Base-by-base conservation (phyloP, 2,888 invertebrate genomes). In the Cyclophora albipunctata region DNA sequence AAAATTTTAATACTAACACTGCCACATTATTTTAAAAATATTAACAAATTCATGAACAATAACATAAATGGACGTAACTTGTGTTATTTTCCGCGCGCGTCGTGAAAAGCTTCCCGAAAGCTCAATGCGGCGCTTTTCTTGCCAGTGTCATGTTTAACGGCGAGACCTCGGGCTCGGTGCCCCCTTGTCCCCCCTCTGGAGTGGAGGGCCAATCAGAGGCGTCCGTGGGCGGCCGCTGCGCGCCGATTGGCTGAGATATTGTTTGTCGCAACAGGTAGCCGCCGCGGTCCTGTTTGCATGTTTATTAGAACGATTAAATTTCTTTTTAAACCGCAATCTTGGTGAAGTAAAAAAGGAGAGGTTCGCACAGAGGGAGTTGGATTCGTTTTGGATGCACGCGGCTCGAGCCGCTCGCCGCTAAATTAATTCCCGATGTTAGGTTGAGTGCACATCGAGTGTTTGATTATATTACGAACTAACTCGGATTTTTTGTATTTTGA, bases 91-190 rank as follows among this genome's bases (percentile, higher is more conserved):
- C 69, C 78, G 76, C 76, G 79, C 83, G 80, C 77, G 75, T 66
- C 65, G 74, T 80, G 86, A 83, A 85, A 86, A 86, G 84, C 86
- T 83, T 64, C 73, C 74, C 76, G 76, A 84, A 86, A 88, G 88
- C 87, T 87, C 84, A 82, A 84, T 84, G 87, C 83, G 83, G 71
- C 75, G 83, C 84, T 87, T 87, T 88, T 85, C 87, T 85, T 80
- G 78, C 73, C 73, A 78, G 81, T 82, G 81, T 79, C 80, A 80
- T 77, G 81, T 83, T 76, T 78, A 78, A 59, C 54, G 51, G 72
- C 75, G 75, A 71, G 75, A 74, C 70, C 72, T 72, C 69, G 74
- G 64, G 60, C 59, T 62, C 63, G 60, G 69, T 69, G 76, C 75
- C 77, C 75, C 69, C 64, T 63, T 58, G 51, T 69, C 75, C 78